Base-by-base conservation (phyloP, 2,113 vertebrate genomes). In the Petrocephalus zakoni region DNA sequence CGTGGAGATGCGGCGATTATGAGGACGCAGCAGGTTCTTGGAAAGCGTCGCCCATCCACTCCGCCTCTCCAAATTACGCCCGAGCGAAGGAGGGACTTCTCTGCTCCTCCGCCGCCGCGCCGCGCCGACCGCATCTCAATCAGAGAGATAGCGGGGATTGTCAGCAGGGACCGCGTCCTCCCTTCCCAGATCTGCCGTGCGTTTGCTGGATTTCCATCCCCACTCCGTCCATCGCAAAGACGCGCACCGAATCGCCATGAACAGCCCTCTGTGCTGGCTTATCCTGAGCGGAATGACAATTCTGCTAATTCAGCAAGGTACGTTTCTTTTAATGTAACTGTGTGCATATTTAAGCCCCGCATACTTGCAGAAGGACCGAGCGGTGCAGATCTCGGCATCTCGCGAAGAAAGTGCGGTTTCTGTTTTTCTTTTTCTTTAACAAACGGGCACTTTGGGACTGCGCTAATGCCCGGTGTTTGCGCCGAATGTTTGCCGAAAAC, bases 231-330 rank as follows among this genome's bases (percentile, higher is more conserved):
- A 88, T 46, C 17, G 47, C 58, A 52, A 68, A 68, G 25, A 22
- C 87, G 21, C 87, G 58, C 58, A 21, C 64, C 37, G 6, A 81
- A 53, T 88, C 87, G 68, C 49, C 87, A 88, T 88, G 87, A 75
- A 88, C 87, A 78, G 29, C 55, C 87, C 87, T 72, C 61, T 88
- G 64, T 88, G 64, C 68, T 88, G 68, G 87, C 47, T 78, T 88
- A 88, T 88, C 68, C 87, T 88, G 64, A 78, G 17, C 68, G 87
- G 87, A 72, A 81, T 88, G 68, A 55, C 68, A 78, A 46, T 81
- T 81, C 87, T 88, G 87, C 25, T 88, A 25, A 72, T 88, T 88
- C 87, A 88, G 68, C 87, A 88, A 88, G 87, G 87, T 88, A 88
- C 29, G 87, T 37, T 52, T 68, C 53, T 37, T 53, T 22, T 6